These are phyloP conservation scores for Euzophera pinguis DNA, from an alignment of 2,888 invertebrate species.

Conservation along the genomic window DNA sequence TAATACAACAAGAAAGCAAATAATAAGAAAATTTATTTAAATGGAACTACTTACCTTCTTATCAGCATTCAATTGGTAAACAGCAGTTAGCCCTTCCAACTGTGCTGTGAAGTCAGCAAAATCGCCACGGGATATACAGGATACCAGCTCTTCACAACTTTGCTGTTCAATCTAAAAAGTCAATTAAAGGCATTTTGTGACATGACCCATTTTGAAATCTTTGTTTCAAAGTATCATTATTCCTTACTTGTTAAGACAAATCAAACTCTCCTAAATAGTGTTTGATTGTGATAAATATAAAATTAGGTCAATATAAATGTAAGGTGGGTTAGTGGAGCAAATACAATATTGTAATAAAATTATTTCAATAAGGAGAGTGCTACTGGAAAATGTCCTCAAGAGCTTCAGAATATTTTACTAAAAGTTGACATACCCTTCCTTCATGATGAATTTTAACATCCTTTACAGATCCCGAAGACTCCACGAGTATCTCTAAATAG, in stretches of 20 bases:
- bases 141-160: conserved; percentile 93
- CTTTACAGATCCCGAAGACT: conserved; percentile 89
- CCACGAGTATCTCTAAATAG: conserved; percentile 93
- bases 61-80: conserved; percentile 96
- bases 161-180: conserved; percentile 81
- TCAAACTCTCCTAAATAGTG: no score
- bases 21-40: neutral
- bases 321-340: no score
- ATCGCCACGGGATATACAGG: conserved; percentile 90
- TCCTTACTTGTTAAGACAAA: no score
- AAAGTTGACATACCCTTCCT: conserved; percentile 81
- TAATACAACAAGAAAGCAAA: no score
- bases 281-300: no score
- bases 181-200: neutral
- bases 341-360: no score
- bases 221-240: no score
- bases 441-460: conserved; percentile 96
- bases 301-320: no score
- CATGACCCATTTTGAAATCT: no score
- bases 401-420: no score
- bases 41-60: conserved; percentile 81
- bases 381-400: no score
- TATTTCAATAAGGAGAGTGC: no score
- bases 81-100: conserved; percentile 93
- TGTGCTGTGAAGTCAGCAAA: conserved; percentile 96